Base-by-base conservation (phyloP, 2,113 vertebrate genomes). In the Grallaria varia region DNA sequence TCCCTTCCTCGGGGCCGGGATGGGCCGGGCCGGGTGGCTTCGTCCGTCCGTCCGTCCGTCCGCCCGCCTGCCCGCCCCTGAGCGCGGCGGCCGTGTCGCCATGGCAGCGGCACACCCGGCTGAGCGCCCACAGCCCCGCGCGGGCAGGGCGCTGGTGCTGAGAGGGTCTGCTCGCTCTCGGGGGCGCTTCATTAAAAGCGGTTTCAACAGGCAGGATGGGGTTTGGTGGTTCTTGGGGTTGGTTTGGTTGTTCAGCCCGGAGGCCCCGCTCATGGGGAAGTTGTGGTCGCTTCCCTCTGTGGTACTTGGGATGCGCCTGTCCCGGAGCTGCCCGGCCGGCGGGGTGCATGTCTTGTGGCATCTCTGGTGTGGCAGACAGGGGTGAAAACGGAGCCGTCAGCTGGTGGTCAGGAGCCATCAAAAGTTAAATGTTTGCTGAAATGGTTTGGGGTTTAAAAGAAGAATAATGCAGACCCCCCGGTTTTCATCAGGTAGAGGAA, bases 71-170 rank as follows among this genome's bases (percentile, higher is more conserved):
- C n/a, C n/a, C 9, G 35, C 15, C 7, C 10, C 52, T 27, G 22
- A 3, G 33, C 4, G 3, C 3, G 5, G 53, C 20, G 4, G 42
- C 49, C 42, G 1, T 3, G 47, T 17, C 14, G 21, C 55, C 37
- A 0, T 9, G 56, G 17, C 25, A 2, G 12, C 12, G 1, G 35
- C 14, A 27, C n/a, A 3, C 8, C 0, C 2, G 1, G 8, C 28
- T 4, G 28, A 9, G 8, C 6, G 21, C 35, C 45, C n/a, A n/a
- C n/a, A n/a, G n/a, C n/a, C n/a, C n/a, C n/a, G 16, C n/a, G 14
- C 28, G 2, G 71, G 24, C 14, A 1, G 0, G 4, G 5, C n/a
- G 2, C 23, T 24, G 1, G 3, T 0, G 35, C 45, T 1, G 0
- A 27, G n/a, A 8, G 40, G 66, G 42, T 50, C 58, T 24, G 0